A percentile compares a stretch with the other conserved stretches of the same genome.
phyloP scores from a whole-genome alignment of 2,797 vertebrate species.

The Oryzias dopingdopingensis region DNA sequence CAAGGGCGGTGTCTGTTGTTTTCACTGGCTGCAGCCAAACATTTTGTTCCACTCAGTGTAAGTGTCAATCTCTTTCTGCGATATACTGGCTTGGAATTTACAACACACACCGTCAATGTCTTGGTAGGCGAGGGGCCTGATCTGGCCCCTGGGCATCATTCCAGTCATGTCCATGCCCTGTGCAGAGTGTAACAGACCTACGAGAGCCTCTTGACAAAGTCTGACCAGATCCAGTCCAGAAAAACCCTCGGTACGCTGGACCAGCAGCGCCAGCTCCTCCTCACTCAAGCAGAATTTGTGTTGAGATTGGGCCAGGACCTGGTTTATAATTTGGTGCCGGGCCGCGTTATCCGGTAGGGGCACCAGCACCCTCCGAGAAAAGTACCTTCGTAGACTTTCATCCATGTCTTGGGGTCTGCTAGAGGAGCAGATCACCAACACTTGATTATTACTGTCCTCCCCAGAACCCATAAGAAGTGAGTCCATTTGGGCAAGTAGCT shows the following conservation, averaged over 20 bases:
- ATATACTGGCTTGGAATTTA: constrained; percentile 99
- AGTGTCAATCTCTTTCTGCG: constrained; percentile 86
- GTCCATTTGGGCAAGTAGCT: constrained; percentile 95
- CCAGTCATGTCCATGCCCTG: constrained; percentile 91
- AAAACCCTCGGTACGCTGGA: constrained; percentile 97
- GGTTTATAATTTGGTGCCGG: constrained; percentile 96
- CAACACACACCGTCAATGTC: constrained; percentile 99
- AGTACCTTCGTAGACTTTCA: constrained; percentile 95
- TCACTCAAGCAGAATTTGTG: constrained; percentile 99
- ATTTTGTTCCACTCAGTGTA: constrained; percentile 99
- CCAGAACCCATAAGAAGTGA: constrained; percentile 88
- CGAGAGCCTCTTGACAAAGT: constrained; percentile 92
- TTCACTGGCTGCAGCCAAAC: constrained; percentile 99
- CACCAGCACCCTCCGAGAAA: constrained; percentile 93
- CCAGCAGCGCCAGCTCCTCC: constrained; percentile 96
- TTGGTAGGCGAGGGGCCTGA: constrained; percentile 93
- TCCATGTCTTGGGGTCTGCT: constrained; percentile 98
- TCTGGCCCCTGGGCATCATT: constrained; percentile 88
- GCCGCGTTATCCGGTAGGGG: constrained; percentile 92
- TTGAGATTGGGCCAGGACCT: constrained; percentile 94
- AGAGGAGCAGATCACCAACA: constrained; percentile 93
- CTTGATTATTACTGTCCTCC: constrained; percentile 85
- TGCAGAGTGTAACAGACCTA: constrained; percentile 89
- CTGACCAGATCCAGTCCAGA: constrained; percentile 95
- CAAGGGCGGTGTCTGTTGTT: constrained; percentile 60